These are phyloP conservation scores for Montipora capricornis DNA, from an alignment of 64 coral and sea anemone species.

Conservation along the genomic window DNA sequence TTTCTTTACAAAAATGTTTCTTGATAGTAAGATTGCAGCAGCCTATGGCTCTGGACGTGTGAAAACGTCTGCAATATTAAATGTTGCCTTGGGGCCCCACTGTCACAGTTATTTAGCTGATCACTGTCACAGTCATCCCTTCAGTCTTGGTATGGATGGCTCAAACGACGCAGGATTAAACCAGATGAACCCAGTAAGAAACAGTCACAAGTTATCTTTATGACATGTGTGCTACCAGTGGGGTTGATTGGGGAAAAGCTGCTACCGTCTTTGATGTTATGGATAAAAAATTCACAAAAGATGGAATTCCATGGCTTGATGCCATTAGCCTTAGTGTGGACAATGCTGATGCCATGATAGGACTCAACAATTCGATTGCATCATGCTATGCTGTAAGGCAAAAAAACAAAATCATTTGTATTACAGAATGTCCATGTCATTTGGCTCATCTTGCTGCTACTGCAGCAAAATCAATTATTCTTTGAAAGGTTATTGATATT, in stretches of 20 bases:
- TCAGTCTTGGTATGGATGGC: no score
- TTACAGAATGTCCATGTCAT: conserved; percentile 42
- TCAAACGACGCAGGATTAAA: no score
- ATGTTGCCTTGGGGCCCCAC: no score
- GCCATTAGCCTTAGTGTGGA: neutral
- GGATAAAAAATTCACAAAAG: neutral
- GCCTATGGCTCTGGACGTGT: no score
- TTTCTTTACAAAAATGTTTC: no score
- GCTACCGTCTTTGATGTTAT: neutral
- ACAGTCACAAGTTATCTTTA: neutral
- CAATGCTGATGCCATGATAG: neutral
- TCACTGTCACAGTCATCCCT: no score
- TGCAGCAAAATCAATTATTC: neutral
- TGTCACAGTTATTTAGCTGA: no score
- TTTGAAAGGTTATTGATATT: neutral
- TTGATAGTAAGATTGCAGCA: no score
- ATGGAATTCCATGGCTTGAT: neutral
- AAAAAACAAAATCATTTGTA: conserved; percentile 33
- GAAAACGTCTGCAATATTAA: no score
- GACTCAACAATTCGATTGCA: conserved; percentile 35
- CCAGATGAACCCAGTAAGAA: conserved; percentile 24
- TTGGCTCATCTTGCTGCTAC: conserved; percentile 40
- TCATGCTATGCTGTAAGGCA: conserved; percentile 52
- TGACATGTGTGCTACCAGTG: conserved; percentile 42
- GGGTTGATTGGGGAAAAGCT: neutral